A percentile compares a stretch with the other conserved stretches of the same genome.
Evolutionary conservation across 2,797 vertebrate genomes (phyloP).

Genomic region (Heterohyrax brucei): DNA sequence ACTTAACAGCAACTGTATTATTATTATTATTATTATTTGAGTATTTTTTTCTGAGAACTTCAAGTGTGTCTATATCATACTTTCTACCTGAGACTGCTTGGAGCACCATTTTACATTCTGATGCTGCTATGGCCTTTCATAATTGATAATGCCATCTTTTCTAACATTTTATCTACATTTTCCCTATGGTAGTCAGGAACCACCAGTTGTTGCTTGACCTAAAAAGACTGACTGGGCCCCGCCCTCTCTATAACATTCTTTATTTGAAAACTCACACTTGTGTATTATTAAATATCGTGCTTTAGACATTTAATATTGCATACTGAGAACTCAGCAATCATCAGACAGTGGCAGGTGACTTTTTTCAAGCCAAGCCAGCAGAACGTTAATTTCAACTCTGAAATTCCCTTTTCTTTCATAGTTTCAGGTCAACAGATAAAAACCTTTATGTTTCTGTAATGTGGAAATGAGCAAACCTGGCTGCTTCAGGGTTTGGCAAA

Average conservation of each 20-base stretch:
- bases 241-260: conserved; percentile 48
- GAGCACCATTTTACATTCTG: background rate
- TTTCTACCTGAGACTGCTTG: background rate
- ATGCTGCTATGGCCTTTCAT: background rate
- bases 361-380: conserved; percentile 4
- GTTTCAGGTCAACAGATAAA: conserved; percentile 77
- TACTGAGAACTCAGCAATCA: conserved; percentile 65
- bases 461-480: conserved; percentile 79
- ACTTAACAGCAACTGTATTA: no score
- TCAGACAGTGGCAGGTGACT: conserved; percentile 51
- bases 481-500: conserved; percentile 76
- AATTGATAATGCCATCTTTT: background rate
- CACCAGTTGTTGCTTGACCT: conserved; percentile 59
- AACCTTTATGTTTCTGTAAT: conserved; percentile 81
- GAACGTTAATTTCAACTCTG: conserved; percentile 64
- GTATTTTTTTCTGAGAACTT: conserved; percentile 37
- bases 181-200: conserved; percentile 3
- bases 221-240: conserved; percentile 69
- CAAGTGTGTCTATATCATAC: background rate
- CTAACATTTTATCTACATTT: conserved; percentile 22
- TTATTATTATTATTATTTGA: background rate
- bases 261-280: conserved; percentile 51
- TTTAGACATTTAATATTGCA: conserved; percentile 43
- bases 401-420: conserved; percentile 56
- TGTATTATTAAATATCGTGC: conserved; percentile 27